These are phyloP conservation scores for Clarias batrachus DNA, from an alignment of 2,113 vertebrate species.

Conservation along the genomic window DNA sequence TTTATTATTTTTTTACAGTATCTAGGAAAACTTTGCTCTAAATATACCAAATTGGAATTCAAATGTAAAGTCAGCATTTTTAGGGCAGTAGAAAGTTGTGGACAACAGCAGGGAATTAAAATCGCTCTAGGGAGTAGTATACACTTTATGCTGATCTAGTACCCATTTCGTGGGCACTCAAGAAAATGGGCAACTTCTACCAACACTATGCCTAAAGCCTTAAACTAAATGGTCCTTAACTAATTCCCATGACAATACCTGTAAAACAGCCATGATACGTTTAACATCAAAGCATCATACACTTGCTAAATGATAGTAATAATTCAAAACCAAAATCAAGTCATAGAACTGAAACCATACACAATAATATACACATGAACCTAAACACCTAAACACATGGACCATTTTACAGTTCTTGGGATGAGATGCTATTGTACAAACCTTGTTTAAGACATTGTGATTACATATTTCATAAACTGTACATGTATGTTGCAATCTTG, in stretches of 20 bases:
- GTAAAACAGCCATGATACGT: constrained; percentile 44
- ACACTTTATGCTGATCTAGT: not conserved
- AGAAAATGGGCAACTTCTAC: not conserved
- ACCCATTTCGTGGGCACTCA: not conserved
- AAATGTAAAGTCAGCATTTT: not conserved
- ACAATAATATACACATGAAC: constrained; percentile 44
- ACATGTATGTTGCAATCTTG: constrained; percentile 53
- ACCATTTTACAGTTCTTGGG: constrained; percentile 66
- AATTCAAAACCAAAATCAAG: constrained; percentile 34
- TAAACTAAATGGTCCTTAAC: constrained; percentile 29
- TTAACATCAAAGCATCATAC: constrained; percentile 52
- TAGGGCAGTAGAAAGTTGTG: not conserved
- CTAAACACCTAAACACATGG: constrained; percentile 51
- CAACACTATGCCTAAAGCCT: constrained; percentile 36
- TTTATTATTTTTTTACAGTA: not conserved
- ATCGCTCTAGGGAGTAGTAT: not conserved
- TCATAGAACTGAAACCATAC: constrained; percentile 50
- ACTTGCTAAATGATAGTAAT: constrained; percentile 32
- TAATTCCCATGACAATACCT: constrained; percentile 48
- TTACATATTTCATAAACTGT: constrained; percentile 67
- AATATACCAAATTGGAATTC: not conserved
- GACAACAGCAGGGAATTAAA: not conserved
- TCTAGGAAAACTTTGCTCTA: not conserved
- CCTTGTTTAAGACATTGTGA: constrained; percentile 59
- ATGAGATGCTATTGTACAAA: constrained; percentile 62